phyloP scores from a whole-genome alignment of 2,113 vertebrate genomes.

The Microcebus murinus region DNA sequence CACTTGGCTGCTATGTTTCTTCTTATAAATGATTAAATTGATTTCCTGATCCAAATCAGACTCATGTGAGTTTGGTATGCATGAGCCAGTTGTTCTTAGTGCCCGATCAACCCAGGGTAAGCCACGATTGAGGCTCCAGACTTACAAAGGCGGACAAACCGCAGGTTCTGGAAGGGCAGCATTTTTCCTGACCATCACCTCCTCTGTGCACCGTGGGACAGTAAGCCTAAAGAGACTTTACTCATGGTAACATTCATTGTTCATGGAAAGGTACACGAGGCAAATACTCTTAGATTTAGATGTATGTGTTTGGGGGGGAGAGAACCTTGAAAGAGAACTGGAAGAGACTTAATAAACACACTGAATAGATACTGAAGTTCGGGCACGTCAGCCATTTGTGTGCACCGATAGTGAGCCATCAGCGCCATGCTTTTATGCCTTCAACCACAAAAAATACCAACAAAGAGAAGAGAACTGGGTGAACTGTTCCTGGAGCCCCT shows the following conservation, averaged over 20 bases:
- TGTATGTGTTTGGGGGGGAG: neutral
- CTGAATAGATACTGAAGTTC: neutral
- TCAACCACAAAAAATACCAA: neutral
- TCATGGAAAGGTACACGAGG: neutral
- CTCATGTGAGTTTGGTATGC: neutral
- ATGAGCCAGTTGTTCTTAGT: neutral
- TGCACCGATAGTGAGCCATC: neutral
- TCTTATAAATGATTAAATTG: constrained; percentile 38
- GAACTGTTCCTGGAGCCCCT: constrained; percentile 52
- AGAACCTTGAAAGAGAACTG: neutral
- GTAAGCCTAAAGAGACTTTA: neutral
- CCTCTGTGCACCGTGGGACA: neutral
- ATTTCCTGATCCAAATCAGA: constrained; percentile 42
- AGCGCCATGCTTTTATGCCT: neutral
- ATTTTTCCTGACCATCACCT: neutral
- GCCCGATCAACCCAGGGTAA: neutral
- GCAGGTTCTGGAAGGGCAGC: neutral
- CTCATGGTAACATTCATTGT: neutral
- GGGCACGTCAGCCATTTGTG: neutral
- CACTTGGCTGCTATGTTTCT: constrained; percentile 21
- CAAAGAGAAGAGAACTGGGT: neutral
- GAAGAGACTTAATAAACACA: neutral
- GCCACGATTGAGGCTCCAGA: neutral
- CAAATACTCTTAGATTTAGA: neutral
- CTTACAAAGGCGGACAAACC: neutral